Evolutionary conservation across 2,113 vertebrate genomes (phyloP), one percentile per base, ranked within the genome.

Genomic region (Plectropomus leopardus): DNA sequence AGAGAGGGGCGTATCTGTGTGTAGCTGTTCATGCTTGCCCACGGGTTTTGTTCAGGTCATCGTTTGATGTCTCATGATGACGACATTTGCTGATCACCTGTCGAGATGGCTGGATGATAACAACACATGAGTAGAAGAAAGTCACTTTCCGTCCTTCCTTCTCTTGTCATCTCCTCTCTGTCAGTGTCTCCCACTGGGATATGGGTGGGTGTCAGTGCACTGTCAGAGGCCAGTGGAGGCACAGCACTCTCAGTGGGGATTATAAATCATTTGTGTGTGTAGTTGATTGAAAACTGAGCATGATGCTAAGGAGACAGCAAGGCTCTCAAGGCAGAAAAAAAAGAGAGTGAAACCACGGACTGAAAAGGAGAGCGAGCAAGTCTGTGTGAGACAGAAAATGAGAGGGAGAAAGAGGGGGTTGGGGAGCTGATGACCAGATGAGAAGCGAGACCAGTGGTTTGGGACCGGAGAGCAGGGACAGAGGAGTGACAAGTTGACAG

Each of bases 171-270:
- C 47, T 69, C 54, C 59, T 59, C 64, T 81, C 79, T 82, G 63
- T 83, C 65, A 77, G 53, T 0, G 5, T 42, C 60, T 73, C 74
- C 83, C 72, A 68, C 61, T 11, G 70, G 59, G 85, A 72, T 34
- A 75, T 17, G 48, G 67, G 61, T 65, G 71, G 72, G 72, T 87
- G 83, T 91, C 89, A 84, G 53, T 28, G 69, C 4, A 16, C 73
- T 86, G 87, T 84, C 83, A 89, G 66, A 82, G 71, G 65, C 75
- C 82, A 74, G 15, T 48, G 63, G 70, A 72, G 64, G 64, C 65
- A 53, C 72, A 1, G 23, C 15, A 65, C 14, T 81, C 79, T 76
- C 69, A 63, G 54, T 17, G 30, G 50, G 79, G 54, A 73, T 23
- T 23, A 24, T 36, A 59, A 61, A 65, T 55, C 42, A 15, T 45